phyloP scores from a whole-genome alignment of 2,888 invertebrate species.

The Lymantria monacha region DNA sequence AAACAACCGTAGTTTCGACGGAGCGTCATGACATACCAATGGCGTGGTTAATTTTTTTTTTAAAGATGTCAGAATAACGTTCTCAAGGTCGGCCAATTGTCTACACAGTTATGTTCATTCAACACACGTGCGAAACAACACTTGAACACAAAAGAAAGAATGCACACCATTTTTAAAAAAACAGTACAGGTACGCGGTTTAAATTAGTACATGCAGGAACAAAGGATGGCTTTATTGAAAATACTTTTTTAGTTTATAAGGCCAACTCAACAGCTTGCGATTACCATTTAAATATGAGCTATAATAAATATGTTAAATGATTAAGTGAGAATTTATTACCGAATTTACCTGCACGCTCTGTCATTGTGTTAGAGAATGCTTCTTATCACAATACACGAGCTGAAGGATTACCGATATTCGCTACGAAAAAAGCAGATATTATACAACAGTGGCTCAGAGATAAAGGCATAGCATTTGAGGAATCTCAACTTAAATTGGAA shows the following conservation, averaged over 20 bases:
- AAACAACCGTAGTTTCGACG: background rate
- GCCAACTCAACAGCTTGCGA: constrained; percentile 22
- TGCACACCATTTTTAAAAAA: constrained; percentile 18
- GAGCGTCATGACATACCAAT: constrained; percentile 11
- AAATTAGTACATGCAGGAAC: constrained; percentile 31
- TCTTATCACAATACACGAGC: constrained; percentile 17
- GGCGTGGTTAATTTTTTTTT: constrained; percentile 19
- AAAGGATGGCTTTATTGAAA: constrained; percentile 28
- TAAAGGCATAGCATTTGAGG: constrained; percentile 8
- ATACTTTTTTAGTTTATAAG: constrained; percentile 28
- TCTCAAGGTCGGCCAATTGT: constrained; percentile 24
- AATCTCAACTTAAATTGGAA: constrained; percentile 4
- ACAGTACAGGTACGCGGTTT: constrained; percentile 19
- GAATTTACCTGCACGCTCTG: constrained; percentile 19
- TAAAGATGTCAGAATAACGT: constrained; percentile 17
- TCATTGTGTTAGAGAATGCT: constrained; percentile 26
- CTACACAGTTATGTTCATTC: constrained; percentile 23
- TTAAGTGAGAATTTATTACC: constrained; percentile 30
- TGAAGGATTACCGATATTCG: constrained; percentile 13
- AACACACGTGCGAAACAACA: constrained; percentile 18
- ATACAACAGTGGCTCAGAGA: constrained; percentile 21
- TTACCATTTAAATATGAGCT: constrained; percentile 28
- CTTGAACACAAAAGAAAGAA: constrained; percentile 13
- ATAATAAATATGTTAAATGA: constrained; percentile 29
- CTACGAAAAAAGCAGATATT: constrained; percentile 17